These are phyloP conservation scores for Phallusia fumigata DNA, from an alignment of 23 tunicate species.

Conservation along the genomic window DNA sequence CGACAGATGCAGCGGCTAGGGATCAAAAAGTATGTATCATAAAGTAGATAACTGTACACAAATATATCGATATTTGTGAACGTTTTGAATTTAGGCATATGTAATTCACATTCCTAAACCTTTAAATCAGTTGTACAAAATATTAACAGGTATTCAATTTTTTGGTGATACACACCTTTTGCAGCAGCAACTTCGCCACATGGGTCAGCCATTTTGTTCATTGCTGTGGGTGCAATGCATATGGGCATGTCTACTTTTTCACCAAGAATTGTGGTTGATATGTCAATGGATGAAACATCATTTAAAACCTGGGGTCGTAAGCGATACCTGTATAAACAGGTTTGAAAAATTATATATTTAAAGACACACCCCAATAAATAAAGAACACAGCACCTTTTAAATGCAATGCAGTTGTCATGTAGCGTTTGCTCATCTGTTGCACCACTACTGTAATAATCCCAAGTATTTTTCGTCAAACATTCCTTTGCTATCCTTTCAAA, in stretches of 20 bases:
- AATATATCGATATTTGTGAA: too few species aligned
- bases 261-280: slow-evolving; percentile 53
- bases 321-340: slow-evolving; percentile 30
- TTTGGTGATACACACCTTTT: slow-evolving; percentile 36
- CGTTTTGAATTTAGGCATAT: too few species aligned
- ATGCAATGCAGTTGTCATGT: slow-evolving; percentile 55
- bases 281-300: slow-evolving; percentile 71
- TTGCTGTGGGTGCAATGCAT: slow-evolving; percentile 78
- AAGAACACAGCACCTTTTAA: slow-evolving; percentile 29
- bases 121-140: neutral
- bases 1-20: slow-evolving; percentile 32
- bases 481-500: slow-evolving; percentile 58
- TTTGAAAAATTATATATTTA: neutral
- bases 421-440: slow-evolving; percentile 71
- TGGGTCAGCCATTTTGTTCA: slow-evolving; percentile 77
- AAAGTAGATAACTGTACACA: too few species aligned
- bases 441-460: slow-evolving; percentile 72
- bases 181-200: slow-evolving; percentile 74
- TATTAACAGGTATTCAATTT: neutral
- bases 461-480: slow-evolving; percentile 31
- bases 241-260: slow-evolving; percentile 45
- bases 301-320: slow-evolving; percentile 57
- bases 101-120: too few species aligned
- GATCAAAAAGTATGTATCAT: neutral
- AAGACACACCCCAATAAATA: neutral